phyloP scores from a whole-genome alignment of 2,888 invertebrate species.

The Ectemnius cavifrons region DNA sequence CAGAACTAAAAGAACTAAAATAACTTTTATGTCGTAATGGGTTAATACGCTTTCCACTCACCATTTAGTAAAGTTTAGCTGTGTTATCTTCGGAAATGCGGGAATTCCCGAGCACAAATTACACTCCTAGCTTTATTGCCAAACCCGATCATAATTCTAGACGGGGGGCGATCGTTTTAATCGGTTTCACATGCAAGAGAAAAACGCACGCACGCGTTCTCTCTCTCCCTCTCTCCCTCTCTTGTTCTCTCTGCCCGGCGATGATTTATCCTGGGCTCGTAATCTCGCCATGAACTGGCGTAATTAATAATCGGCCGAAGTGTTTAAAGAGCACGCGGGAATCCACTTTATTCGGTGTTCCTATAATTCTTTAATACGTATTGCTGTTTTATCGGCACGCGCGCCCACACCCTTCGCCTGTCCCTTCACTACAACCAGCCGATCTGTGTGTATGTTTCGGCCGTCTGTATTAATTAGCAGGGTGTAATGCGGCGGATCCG shows the following conservation, averaged over 20 bases:
- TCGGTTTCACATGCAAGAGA: constrained; percentile 55
- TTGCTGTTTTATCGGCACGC: constrained; percentile 48
- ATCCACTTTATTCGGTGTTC: constrained; percentile 56
- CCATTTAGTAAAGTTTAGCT: background rate
- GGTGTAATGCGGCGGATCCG: too few relatives aligned
- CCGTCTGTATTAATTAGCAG: too few relatives aligned
- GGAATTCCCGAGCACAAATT: constrained; percentile 57
- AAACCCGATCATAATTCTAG: constrained; percentile 41
- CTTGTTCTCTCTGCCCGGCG: too few relatives aligned
- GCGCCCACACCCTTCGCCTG: background rate
- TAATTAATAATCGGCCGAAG: constrained; percentile 58
- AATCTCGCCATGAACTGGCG: constrained; percentile 43
- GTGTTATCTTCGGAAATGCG: constrained; percentile 43
- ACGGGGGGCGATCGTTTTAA: constrained; percentile 46
- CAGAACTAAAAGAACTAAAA: too few relatives aligned
- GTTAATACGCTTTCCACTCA: background rate
- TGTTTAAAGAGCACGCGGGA: constrained; percentile 47
- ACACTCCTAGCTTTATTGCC: constrained; percentile 63
- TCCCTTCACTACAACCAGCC: too few relatives aligned
- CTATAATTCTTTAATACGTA: constrained; percentile 59
- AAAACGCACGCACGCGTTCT: constrained; percentile 31
- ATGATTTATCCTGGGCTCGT: constrained; percentile 45
- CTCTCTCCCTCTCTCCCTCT: constrained; percentile 31
- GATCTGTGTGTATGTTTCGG: too few relatives aligned
- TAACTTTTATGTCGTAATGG: too few relatives aligned